These are phyloP conservation scores for Macrosiphum euphorbiae DNA, from an alignment of 2,888 invertebrate species.

Conservation along the genomic window DNA sequence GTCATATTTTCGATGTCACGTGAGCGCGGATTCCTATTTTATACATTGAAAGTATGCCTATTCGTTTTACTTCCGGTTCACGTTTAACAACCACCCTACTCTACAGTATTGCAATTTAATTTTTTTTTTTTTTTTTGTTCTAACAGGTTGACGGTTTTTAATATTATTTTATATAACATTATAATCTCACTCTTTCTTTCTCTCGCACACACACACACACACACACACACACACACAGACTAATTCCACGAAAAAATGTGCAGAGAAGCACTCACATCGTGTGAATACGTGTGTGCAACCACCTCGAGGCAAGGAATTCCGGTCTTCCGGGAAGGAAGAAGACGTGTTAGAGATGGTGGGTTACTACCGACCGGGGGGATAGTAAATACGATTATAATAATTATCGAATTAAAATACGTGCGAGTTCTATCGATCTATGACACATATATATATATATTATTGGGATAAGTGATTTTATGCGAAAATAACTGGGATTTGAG, in stretches of 20 bases:
- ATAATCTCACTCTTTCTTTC: not conserved
- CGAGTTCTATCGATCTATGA: not conserved
- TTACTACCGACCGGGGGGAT: not conserved
- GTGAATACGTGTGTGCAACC: not conserved
- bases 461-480: rapidly evolving
- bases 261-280: not conserved
- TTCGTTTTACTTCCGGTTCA: not conserved
- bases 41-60: not conserved
- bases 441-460: not conserved
- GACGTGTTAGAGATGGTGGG: not conserved
- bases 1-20: not conserved
- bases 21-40: not conserved
- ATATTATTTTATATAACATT: not conserved
- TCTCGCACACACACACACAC: too few species aligned
- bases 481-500: not conserved
- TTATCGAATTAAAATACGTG: not conserved
- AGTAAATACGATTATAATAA: not conserved
- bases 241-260: not conserved
- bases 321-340: not conserved
- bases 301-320: not conserved
- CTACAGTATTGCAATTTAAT: not conserved
- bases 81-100: not conserved
- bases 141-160: not conserved
- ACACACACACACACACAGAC: too few species aligned
- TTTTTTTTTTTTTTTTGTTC: not conserved